Evolutionary conservation across 2,888 invertebrate genomes (phyloP).

Genomic region (Tanypteryx hageni): DNA sequence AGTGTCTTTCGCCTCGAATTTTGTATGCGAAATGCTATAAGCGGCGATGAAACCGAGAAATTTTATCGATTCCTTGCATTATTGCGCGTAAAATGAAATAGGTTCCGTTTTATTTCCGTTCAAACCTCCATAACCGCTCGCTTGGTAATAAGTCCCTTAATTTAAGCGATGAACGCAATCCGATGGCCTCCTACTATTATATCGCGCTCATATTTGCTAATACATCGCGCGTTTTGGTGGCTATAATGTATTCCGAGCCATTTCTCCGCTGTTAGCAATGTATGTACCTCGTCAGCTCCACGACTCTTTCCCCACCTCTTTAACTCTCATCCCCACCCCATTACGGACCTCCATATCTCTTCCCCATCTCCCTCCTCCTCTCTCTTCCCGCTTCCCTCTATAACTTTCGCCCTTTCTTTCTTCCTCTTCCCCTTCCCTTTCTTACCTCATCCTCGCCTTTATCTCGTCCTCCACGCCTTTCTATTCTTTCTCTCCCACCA

Average conservation of each 20-base stretch:
- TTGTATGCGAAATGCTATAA: too few relatives aligned
- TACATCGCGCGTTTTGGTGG: not conserved
- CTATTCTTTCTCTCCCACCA: too few relatives aligned
- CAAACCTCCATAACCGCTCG: not conserved
- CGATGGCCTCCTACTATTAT: not conserved
- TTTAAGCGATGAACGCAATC: too few relatives aligned
- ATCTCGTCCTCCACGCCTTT: too few relatives aligned
- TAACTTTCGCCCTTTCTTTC: not conserved
- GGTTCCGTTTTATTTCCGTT: not conserved
- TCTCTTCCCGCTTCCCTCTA: not conserved
- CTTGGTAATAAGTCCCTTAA: not conserved
- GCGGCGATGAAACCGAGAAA: not conserved
- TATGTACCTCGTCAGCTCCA: too few relatives aligned
- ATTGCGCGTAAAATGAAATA: not conserved
- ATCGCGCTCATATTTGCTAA: not conserved
- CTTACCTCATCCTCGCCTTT: too few relatives aligned
- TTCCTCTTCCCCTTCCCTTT: not conserved
- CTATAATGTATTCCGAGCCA: constrained; percentile 7
- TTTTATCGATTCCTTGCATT: not conserved
- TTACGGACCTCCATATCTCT: too few relatives aligned
- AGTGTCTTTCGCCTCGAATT: too few relatives aligned
- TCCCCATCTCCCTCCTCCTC: not conserved
- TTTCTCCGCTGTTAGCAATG: not conserved
- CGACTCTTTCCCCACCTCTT: too few relatives aligned
- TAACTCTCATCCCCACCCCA: too few relatives aligned